Conservation (phyloP, 2,113 vertebrate genomes). For the Cathartes aura region DNA sequence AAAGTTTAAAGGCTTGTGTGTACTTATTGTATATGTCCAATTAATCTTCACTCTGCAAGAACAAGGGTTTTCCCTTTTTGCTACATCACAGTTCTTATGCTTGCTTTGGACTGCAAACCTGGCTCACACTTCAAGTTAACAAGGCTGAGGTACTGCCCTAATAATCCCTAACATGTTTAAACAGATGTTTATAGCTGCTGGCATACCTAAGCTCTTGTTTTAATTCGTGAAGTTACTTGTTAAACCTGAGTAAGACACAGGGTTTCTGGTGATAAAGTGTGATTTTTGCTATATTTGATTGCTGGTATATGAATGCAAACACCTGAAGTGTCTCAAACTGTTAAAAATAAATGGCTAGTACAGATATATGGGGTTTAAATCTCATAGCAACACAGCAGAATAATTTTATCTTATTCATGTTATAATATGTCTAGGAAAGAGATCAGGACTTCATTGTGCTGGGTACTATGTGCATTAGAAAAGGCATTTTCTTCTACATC, state of each 20-base stretch:
- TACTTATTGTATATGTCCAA: conserved; percentile 28
- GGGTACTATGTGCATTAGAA: background rate
- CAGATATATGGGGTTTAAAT: background rate
- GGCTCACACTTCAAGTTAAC: conserved; percentile 54
- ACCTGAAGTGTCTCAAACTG: background rate
- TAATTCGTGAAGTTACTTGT: conserved; percentile 31
- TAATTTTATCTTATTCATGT: background rate
- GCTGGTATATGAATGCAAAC: background rate
- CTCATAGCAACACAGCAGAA: background rate
- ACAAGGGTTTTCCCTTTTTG: background rate
- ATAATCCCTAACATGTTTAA: conserved; percentile 59
- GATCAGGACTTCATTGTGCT: background rate
- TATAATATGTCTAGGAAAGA: background rate
- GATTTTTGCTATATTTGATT: conserved; percentile 1
- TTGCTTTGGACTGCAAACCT: conserved; percentile 59
- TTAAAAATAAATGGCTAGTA: background rate
- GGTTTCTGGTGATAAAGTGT: background rate
- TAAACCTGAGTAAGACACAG: conserved; percentile 19
- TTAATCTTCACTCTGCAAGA: conserved; percentile 45
- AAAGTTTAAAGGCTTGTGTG: conserved; percentile 26
- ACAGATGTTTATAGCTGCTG: conserved; percentile 63
- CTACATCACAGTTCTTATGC: conserved; percentile 20
- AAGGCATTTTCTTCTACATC: background rate
- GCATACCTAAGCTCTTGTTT: conserved; percentile 12
- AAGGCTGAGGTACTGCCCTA: conserved; percentile 37